Percentiles rank a stretch among this genome's conserved stretches.
phyloP scores from a whole-genome alignment of 2,113 vertebrate species.

The Sturnira hondurensis region DNA sequence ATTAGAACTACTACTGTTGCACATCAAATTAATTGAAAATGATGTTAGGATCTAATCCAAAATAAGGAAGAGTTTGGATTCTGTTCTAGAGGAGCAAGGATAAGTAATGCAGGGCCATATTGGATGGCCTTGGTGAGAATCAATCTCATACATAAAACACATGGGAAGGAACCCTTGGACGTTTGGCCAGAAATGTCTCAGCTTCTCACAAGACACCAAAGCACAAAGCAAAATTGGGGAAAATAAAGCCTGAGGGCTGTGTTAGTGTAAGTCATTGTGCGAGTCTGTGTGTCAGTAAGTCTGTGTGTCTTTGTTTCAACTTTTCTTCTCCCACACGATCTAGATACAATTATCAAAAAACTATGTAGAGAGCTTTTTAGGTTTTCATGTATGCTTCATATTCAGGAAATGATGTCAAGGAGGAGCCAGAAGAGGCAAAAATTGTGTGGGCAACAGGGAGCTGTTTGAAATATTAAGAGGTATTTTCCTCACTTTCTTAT shows the following conservation, averaged over 20 bases:
- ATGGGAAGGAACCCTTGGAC: neutral
- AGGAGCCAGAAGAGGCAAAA: neutral
- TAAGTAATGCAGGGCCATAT: neutral
- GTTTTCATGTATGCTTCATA: neutral
- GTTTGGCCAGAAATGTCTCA: neutral
- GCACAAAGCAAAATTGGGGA: neutral
- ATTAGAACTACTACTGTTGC: neutral
- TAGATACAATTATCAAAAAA: neutral
- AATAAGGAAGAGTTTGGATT: neutral
- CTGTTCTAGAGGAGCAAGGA: neutral
- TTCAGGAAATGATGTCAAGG: neutral
- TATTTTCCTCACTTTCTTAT: neutral
- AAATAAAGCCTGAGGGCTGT: neutral
- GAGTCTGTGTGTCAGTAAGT: neutral
- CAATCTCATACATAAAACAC: neutral
- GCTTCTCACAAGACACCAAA: neutral
- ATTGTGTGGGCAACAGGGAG: neutral
- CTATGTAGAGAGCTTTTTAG: neutral
- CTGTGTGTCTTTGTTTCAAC: neutral
- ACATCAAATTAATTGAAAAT: neutral
- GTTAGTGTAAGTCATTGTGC: neutral
- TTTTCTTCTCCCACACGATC: neutral
- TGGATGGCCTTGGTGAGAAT: neutral
- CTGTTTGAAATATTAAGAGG: neutral
- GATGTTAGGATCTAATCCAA: neutral